Percentiles rank a stretch among this genome's conserved stretches.
Evolutionary conservation across 2,797 vertebrate species (phyloP).

Genomic region (Varecia variegata): DNA sequence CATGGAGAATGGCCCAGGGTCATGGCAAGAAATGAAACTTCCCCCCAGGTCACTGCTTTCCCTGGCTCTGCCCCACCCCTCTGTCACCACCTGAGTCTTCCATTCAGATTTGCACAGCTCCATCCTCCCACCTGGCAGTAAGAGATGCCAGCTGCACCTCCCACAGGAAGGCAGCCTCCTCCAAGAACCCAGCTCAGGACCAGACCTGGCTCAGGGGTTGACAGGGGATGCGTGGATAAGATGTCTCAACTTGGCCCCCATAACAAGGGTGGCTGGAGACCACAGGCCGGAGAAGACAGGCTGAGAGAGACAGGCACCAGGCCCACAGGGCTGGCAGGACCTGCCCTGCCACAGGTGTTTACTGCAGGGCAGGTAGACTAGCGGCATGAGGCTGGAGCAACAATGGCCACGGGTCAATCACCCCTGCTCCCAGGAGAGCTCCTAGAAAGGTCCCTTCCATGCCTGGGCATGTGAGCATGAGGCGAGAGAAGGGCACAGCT

Average conservation of each 20-base stretch:
- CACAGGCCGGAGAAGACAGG: neutral
- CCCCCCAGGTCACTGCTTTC: neutral
- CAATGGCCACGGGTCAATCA: neutral
- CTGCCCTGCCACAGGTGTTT: neutral
- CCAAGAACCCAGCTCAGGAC: neutral
- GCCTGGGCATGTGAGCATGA: neutral
- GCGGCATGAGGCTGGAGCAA: neutral
- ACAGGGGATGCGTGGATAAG: accelerated
- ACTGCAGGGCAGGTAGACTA: neutral
- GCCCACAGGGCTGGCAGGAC: neutral
- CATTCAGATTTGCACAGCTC: neutral
- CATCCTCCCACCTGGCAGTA: neutral
- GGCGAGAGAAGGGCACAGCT: neutral
- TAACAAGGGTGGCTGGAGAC: neutral
- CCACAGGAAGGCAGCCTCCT: neutral
- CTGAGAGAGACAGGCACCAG: neutral
- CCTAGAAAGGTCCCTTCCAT: neutral
- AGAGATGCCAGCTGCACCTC: neutral
- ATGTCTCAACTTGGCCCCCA: neutral
- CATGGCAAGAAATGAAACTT: neutral
- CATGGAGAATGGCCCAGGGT: neutral
- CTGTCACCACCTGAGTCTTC: neutral
- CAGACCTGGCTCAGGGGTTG: neutral
- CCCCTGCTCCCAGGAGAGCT: neutral
- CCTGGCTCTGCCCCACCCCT: neutral